Conservation (phyloP, 2,113 vertebrate genomes). For the Odobenus rosmarus region DNA sequence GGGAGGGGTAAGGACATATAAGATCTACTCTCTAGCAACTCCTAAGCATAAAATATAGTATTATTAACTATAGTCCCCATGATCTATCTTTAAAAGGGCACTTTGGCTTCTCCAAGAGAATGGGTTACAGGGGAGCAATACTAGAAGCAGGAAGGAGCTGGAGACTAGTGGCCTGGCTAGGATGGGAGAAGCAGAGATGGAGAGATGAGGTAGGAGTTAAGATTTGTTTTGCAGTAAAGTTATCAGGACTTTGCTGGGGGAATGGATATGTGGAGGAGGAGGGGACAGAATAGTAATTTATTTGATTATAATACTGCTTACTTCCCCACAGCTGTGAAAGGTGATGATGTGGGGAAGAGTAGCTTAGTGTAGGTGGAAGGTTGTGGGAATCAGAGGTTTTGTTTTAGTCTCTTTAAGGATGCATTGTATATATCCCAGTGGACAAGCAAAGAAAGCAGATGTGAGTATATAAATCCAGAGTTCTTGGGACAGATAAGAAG, state of each 20-base stretch:
- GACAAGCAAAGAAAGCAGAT: background rate
- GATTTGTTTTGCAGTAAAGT: background rate
- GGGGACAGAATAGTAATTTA: background rate
- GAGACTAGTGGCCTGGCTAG: background rate
- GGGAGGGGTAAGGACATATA: background rate
- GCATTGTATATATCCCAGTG: background rate
- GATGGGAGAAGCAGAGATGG: too few relatives aligned
- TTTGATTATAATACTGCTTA: background rate
- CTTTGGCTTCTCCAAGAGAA: background rate
- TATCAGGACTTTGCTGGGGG: background rate
- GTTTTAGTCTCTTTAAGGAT: background rate
- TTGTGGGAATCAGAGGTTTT: background rate
- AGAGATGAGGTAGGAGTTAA: background rate
- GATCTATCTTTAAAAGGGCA: background rate
- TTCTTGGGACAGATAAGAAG: background rate
- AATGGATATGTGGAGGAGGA: background rate
- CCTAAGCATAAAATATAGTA: background rate
- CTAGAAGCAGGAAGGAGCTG: background rate
- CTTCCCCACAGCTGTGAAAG: background rate
- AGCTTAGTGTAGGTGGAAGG: background rate
- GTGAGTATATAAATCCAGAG: background rate
- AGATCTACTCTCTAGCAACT: background rate
- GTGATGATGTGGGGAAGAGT: background rate
- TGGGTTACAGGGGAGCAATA: too few relatives aligned
- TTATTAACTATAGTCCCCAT: background rate